Percentiles rank a stretch among this genome's conserved stretches.
Evolutionary conservation across 2,888 invertebrate species (phyloP).

Genomic region (Hirtodrosophila duncani): DNA sequence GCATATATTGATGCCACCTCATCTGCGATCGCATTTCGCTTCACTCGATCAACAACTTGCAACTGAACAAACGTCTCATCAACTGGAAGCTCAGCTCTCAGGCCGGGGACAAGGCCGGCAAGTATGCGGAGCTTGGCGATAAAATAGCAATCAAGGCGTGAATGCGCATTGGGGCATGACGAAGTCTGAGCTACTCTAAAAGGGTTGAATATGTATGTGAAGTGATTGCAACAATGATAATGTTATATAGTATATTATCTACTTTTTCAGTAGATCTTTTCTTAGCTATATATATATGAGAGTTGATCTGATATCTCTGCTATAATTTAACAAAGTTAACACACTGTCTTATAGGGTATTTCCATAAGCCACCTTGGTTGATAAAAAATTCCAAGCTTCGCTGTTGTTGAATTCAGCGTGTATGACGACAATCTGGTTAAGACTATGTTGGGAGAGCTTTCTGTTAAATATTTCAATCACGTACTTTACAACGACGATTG

Average conservation of each 20-base stretch:
- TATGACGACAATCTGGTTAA: constrained; percentile 25
- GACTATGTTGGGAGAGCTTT: constrained; percentile 20
- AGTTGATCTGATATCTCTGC: too few species aligned
- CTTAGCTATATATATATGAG: too few species aligned
- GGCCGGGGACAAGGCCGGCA: constrained; percentile 41
- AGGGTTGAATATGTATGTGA: too few species aligned
- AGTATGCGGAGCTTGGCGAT: constrained; percentile 46
- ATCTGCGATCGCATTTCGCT: constrained; percentile 44
- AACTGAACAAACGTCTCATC: constrained; percentile 36
- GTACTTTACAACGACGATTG: constrained; percentile 15
- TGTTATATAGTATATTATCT: too few species aligned
- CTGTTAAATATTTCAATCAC: constrained; percentile 44
- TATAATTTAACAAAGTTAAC: too few species aligned
- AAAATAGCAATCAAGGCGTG: constrained; percentile 28
- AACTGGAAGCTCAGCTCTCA: constrained; percentile 3
- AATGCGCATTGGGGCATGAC: constrained; percentile 9
- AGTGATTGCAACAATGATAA: too few species aligned
- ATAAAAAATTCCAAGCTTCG: constrained; percentile 12
- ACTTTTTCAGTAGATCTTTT: too few species aligned
- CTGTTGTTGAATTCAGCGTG: constrained; percentile 9
- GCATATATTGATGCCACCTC: constrained; percentile 45
- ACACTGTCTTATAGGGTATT: too few species aligned
- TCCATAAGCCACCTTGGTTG: constrained; percentile 2
- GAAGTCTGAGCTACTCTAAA: too few species aligned
- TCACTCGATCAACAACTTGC: constrained; percentile 46